phyloP scores from a whole-genome alignment of 2,888 invertebrate genomes.

The Nephrotoma flavescens region DNA sequence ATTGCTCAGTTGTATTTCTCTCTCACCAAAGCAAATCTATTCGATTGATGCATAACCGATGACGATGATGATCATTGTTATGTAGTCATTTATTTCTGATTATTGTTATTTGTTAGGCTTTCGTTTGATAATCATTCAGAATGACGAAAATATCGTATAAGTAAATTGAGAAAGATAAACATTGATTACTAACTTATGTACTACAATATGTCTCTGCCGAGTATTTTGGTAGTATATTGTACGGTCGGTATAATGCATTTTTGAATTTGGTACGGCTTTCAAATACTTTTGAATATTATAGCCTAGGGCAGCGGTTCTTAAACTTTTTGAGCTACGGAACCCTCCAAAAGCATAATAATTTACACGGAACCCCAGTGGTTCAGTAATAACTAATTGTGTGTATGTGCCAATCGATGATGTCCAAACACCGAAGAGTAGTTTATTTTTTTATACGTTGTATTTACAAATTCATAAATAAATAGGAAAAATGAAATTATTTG shows the following conservation, averaged over 20 bases:
- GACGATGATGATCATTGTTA: neutral
- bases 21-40: neutral
- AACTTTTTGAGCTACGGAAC: too few species aligned
- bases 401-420: too few species aligned
- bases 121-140: neutral
- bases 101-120: neutral
- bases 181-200: neutral
- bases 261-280: too few species aligned
- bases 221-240: neutral
- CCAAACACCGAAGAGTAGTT: too few species aligned
- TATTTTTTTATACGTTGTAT: too few species aligned
- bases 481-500: too few species aligned
- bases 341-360: too few species aligned
- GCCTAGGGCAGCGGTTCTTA: too few species aligned
- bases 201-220: neutral
- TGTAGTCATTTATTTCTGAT: neutral
- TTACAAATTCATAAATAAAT: too few species aligned
- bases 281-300: too few species aligned
- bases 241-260: neutral
- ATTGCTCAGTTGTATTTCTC: neutral
- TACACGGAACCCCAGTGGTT: too few species aligned
- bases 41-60: neutral
- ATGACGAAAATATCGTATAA: neutral
- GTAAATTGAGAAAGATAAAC: neutral
- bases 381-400: too few species aligned